Evolutionary conservation across 2,113 vertebrate species (phyloP), one percentile per base, ranked within the genome.

Genomic region (Oryzias javanicus): DNA sequence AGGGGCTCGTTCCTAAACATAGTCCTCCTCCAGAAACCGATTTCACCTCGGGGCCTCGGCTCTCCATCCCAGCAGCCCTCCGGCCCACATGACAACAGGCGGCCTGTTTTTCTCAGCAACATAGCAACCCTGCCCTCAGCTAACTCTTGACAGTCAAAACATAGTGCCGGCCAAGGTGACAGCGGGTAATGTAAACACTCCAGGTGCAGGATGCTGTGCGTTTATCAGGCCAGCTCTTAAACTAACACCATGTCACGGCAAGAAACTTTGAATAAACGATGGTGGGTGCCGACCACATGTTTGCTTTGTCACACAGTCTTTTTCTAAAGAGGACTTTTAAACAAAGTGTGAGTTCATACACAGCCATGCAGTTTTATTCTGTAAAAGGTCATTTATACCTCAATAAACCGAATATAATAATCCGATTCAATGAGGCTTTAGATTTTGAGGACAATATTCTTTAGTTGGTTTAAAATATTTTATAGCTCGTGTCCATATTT

Each of bases 51-150:
- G 74, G 84, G 80, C 81, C 69, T 83, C 82, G 84, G 77, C 74
- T 74, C 72, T 53, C 59, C 64, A 49, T 72, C 74, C 71, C 79
- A 79, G 69, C 78, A 85, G 72, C 80, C 85, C 76, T 82, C 45
- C 67, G 79, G 82, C 82, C 67, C 70, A 59, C 86, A 88, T 85
- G 77, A 87, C 85, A 87, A 85, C 88, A 19, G 71, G 64, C 64
- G 42, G 59, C 67, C 69, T 85, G 83, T 87, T 89, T 86, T 80
- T 29, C 49, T 65, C 65, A 4, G 74, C 80, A 88, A 75, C 80
- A 68, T 75, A 80, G 80, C 81, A 86, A 86, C 87, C 71, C 25
- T 63, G 69, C 71, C 75, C 73, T 68, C 47, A 80, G 79, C 80
- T 61, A 61, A 78, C 64, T 58, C 72, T 63, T 79, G 76, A 76